Evolutionary conservation across 2,113 vertebrate species (phyloP), one percentile per base, ranked within the genome.

Genomic region (Labeo catla): DNA sequence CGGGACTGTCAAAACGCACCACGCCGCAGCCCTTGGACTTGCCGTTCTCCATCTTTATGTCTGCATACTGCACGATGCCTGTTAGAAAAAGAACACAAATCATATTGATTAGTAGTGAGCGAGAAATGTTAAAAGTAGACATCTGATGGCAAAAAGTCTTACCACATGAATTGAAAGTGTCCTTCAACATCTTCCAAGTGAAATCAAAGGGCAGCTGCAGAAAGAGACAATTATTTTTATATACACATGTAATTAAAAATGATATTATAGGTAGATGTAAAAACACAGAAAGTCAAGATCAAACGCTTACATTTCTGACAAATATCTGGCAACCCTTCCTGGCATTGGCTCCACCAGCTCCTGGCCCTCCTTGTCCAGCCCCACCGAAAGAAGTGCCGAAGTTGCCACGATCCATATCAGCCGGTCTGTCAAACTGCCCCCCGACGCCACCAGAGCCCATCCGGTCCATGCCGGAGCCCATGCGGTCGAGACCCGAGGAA

Each of bases 11-110:
- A 9, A 99, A 99, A 47, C 98, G 94, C 57, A 99, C 98, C 89
- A 99, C 97, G 0, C 98, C 98, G 19, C 98, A 99, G 39, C 98
- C 98, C 93, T 99, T 99, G n/a, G 98, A 99, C 86, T 99, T 99
- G 16, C 98, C 98, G 0, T 98, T 99, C 91, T 99, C 98, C 96
- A 98, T 98, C 93, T 99, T 99, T 86, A 99, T 99, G 87, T 99
- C 98, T 0, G 98, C 98, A 61, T 98, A 99, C 87, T 98, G 96
- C 81, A 99, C 98, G 0, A 97, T 96, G 54, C 98, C 98, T 99
- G 10, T 6, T 36, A 13, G 13, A 85, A 86, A 79, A 86, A 79
- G 19, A 39, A 87, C 6, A 74, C 81, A 76, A 21, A n/a, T 23
- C 3, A 80, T 43, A 23, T n/a, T 0, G 11, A 13, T 10, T 5